Conservation (phyloP, 2,797 vertebrate genomes). For the Borostomias antarcticus region DNA sequence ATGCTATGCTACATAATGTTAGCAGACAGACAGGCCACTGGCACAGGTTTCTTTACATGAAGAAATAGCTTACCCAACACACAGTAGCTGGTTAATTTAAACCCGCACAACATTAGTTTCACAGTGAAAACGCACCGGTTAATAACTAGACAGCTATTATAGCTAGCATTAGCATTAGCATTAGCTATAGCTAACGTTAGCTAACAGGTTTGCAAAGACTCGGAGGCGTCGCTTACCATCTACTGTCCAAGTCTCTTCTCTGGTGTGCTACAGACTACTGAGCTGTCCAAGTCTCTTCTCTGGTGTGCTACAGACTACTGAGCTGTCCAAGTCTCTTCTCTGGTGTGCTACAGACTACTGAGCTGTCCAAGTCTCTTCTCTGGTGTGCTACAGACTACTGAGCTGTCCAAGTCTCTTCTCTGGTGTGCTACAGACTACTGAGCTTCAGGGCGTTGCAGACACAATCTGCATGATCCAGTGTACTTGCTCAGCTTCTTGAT, state of each 20-base stretch:
- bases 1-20: too few relatives aligned
- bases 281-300: too few relatives aligned
- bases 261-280: not conserved
- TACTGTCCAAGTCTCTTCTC: slow-evolving; percentile 48
- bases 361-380: slow-evolving; percentile 46
- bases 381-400: not conserved
- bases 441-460: slow-evolving; percentile 36
- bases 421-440: slow-evolving; percentile 9
- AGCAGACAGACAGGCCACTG: not conserved
- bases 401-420: slow-evolving; percentile 48
- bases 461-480: not conserved
- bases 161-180: slow-evolving; percentile 5
- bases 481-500: not conserved
- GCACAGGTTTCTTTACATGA: too few relatives aligned
- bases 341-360: slow-evolving; percentile 12
- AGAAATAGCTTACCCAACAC: too few relatives aligned
- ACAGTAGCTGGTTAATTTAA: too few relatives aligned
- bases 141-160: too few relatives aligned
- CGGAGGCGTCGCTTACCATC: slow-evolving; percentile 48
- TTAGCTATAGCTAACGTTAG: slow-evolving; percentile 13
- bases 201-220: not conserved
- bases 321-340: too few relatives aligned
- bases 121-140: too few relatives aligned
- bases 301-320: slow-evolving; percentile 12
- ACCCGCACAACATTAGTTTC: too few relatives aligned